phyloP scores from a whole-genome alignment of 37 sponge, comb jelly and placozoan species.

The Trichoplax adhaerens region DNA sequence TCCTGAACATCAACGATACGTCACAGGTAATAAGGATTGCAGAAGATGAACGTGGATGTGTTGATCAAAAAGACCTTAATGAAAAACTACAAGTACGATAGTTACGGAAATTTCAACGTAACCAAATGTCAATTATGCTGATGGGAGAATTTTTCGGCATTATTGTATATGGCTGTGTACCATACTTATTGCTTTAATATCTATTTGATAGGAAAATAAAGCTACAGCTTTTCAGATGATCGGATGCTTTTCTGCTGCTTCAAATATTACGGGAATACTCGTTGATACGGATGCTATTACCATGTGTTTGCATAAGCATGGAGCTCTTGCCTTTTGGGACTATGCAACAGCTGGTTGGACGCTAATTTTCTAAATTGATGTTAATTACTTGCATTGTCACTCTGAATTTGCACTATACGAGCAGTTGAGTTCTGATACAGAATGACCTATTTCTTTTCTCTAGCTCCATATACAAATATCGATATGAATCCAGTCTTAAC shows the following conservation, averaged over 20 bases:
- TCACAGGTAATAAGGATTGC: constrained; percentile 34
- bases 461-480: too few relatives aligned
- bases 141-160: constrained; percentile 3
- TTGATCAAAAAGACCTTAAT: constrained; percentile 32
- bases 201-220: neutral
- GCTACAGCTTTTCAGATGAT: constrained; percentile 10
- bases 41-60: constrained; percentile 19
- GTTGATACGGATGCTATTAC: constrained; percentile 44
- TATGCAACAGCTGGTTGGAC: constrained; percentile 57
- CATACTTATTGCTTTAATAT: neutral
- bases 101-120: neutral
- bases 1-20: neutral
- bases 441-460: too few relatives aligned
- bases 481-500: too few relatives aligned
- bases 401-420: too few relatives aligned
- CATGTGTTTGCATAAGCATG: constrained; percentile 35
- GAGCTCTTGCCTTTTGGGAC: constrained; percentile 63
- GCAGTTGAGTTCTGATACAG: too few relatives aligned
- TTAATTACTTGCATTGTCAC: too few relatives aligned
- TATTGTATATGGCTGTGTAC: constrained; percentile 4
- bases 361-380: too few relatives aligned
- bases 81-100: constrained; percentile 27
- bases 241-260: constrained; percentile 53
- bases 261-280: constrained; percentile 69
- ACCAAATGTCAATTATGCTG: neutral